Evolutionary conservation across 2,113 vertebrate species (phyloP), one percentile per base, ranked within the genome.

Genomic region (Edolisoma coerulescens): DNA sequence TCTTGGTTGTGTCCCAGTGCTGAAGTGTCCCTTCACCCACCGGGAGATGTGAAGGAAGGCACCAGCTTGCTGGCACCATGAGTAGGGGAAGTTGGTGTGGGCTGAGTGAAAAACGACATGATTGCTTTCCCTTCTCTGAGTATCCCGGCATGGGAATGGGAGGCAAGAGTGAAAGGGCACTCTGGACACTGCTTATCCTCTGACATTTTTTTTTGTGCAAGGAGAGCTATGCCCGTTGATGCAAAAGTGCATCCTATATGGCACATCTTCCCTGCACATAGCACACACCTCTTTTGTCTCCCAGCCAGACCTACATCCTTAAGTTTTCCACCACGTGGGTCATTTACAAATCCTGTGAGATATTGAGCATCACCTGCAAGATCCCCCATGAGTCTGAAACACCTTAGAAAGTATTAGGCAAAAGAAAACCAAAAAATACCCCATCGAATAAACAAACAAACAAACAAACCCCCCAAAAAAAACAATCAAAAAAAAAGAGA

Each of bases 1-100:
- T 49, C 23, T 56, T 16, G 22, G 18, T 37, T 67, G 35, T 67
- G 44, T 37, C 19, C 49, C 54, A 47, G 33, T 8, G 9, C 35
- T 83, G 68, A 44, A 39, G 7, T 14, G 28, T 26, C 32, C 23
- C 33, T 50, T 57, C 44, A 64, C 19, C 27, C 28, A 30, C 7
- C 0, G 0, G 49, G n/a, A 52, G 32, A 42, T 0, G 1, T 30
- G 39, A n/a, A 78, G 56, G 27, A 45, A 53, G 17, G 23, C 20
- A 44, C 9, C 23, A 81, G 23, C 6, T 47, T 5, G 0, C 16
- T 15, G 3, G 11, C 54, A 75, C 18, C 27, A 9, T 5, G 9
- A 45, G 23, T 24, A 22, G 42, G 32, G 32, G 22, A 78, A 18
- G 9, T 2, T 59, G 32, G 14, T 37, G 44, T 6, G 32, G 41